A percentile compares a stretch with the other conserved stretches of the same genome.
Evolutionary conservation across 2,888 invertebrate species (phyloP).

Genomic region (Brenthis ino): DNA sequence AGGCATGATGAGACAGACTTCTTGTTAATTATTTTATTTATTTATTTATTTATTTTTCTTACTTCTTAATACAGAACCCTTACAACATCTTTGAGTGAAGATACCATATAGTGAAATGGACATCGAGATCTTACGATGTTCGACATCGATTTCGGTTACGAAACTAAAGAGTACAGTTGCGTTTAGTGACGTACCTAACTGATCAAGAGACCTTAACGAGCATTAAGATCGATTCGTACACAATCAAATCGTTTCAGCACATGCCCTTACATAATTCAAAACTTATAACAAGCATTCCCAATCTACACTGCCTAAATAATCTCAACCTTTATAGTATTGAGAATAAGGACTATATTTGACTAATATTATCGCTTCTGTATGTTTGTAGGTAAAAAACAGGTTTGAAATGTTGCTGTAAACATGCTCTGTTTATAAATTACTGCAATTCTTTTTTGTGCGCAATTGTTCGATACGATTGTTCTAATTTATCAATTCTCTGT

Average conservation of each 20-base stretch:
- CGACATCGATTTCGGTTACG: conserved; percentile 19
- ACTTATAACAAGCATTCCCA: conserved; percentile 19
- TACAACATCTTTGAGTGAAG: not conserved
- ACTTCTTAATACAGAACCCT: not conserved
- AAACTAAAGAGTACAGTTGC: conserved; percentile 17
- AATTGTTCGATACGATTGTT: conserved; percentile 62
- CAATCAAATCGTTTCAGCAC: conserved; percentile 24
- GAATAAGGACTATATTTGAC: conserved; percentile 22
- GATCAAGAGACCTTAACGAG: conserved; percentile 9
- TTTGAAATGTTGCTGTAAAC: conserved; percentile 56
- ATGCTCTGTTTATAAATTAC: conserved; percentile 72
- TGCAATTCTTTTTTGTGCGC: conserved; percentile 60
- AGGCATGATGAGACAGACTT: not conserved
- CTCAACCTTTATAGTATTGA: not conserved
- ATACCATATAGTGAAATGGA: not conserved
- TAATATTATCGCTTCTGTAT: too few relatives aligned
- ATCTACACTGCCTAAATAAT: not conserved
- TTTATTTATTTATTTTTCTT: not conserved
- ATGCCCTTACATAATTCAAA: conserved; percentile 30
- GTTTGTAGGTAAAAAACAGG: conserved; percentile 50
- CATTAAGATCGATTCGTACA: conserved; percentile 13
- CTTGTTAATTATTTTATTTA: not conserved
- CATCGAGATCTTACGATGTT: conserved; percentile 1
- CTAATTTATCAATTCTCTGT: conserved; percentile 63
- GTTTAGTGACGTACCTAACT: conserved; percentile 20